These are phyloP conservation scores for Buphagus erythrorhynchus DNA, from an alignment of 2,797 vertebrate species.

Conservation along the genomic window DNA sequence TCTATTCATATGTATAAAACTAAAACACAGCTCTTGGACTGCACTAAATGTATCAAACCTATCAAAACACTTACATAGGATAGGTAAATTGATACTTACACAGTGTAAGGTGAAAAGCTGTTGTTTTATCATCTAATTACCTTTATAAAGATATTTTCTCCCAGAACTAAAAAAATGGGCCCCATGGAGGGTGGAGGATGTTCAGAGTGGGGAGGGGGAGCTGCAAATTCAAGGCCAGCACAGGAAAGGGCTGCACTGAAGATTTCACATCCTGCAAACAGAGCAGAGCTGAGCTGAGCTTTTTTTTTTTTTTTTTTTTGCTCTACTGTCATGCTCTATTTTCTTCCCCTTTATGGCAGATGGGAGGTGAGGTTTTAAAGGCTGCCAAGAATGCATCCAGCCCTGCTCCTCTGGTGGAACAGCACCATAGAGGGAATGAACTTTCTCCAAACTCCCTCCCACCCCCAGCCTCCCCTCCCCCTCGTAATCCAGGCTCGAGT, in stretches of 20 bases:
- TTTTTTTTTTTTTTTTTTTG: background rate
- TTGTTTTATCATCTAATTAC: background rate
- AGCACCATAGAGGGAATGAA: background rate
- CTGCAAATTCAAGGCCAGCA: background rate
- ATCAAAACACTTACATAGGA: background rate
- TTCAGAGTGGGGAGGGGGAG: background rate
- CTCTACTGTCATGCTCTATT: background rate
- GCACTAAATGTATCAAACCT: background rate
- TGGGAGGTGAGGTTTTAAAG: slow-evolving; percentile 44
- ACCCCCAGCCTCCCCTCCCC: background rate
- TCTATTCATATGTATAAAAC: background rate
- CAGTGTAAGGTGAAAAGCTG: background rate
- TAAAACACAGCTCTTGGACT: background rate
- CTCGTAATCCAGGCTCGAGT: background rate
- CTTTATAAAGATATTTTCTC: background rate
- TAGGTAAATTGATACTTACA: background rate
- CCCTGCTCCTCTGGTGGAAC: background rate
- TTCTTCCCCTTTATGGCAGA: background rate
- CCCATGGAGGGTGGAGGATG: background rate
- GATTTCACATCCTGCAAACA: background rate
- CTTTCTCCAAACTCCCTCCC: background rate
- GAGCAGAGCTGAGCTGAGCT: background rate
- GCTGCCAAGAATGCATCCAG: slow-evolving; percentile 39
- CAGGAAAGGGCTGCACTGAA: background rate
- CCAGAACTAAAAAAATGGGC: background rate